phyloP scores from a whole-genome alignment of 2,113 vertebrate species.

The Microtus montanus region DNA sequence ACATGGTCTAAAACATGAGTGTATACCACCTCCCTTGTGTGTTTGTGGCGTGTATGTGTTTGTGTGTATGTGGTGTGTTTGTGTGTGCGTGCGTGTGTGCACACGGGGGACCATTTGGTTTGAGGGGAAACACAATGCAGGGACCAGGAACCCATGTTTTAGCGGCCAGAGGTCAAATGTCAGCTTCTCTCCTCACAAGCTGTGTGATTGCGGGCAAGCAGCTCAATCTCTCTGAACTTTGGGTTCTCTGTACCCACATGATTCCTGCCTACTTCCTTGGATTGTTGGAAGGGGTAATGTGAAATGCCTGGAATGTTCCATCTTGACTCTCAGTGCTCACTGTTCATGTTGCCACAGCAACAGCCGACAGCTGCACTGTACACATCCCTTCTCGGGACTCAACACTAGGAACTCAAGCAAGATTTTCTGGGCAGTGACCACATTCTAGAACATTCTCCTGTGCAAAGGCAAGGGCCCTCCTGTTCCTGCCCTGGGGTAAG shows the following conservation, averaged over 20 bases:
- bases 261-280: neutral
- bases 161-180: neutral
- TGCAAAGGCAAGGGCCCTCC: neutral
- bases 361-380: neutral
- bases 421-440: neutral
- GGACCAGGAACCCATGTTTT: no score
- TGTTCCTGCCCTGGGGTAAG: no score
- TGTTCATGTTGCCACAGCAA: neutral
- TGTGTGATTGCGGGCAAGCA: neutral
- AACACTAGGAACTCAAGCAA: neutral
- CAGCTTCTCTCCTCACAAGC: neutral
- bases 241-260: neutral
- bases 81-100: no score
- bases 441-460: neutral
- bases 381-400: neutral
- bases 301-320: neutral
- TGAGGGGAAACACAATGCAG: neutral
- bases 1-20: neutral
- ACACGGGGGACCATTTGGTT: neutral
- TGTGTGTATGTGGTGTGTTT: no score
- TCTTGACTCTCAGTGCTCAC: accelerated
- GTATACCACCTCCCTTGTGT: neutral
- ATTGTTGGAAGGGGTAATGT: neutral
- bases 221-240: neutral
- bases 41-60: no score